Percentiles rank a stretch among this genome's conserved stretches.
phyloP scores from a whole-genome alignment of 2,113 vertebrate species.

The Rhinichthys klamathensis region DNA sequence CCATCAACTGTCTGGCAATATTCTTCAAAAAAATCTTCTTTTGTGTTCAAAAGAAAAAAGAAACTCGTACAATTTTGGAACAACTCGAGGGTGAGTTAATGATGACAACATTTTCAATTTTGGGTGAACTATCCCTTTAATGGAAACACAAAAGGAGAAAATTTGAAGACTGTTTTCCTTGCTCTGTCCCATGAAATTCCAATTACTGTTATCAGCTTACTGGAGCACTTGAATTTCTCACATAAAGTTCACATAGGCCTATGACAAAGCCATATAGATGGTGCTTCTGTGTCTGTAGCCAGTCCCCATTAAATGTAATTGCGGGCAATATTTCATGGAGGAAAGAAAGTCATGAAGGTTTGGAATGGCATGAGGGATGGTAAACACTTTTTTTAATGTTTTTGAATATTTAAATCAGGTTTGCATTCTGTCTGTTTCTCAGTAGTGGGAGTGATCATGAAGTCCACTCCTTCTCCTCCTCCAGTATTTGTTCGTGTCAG shows the following conservation, averaged over 20 bases:
- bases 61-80: too few species aligned
- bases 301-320: not conserved
- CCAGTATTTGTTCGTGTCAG: conserved; percentile 73
- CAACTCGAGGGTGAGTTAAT: too few species aligned
- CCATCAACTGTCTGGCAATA: too few species aligned
- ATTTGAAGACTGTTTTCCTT: not conserved
- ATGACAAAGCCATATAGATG: not conserved
- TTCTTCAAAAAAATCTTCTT: too few species aligned
- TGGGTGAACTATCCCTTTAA: too few species aligned
- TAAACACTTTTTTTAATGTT: not conserved
- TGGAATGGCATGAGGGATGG: not conserved
- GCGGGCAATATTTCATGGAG: not conserved
- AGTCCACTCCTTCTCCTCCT: conserved; percentile 68
- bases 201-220: not conserved
- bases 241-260: not conserved
- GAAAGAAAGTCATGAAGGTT: not conserved
- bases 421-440: not conserved
- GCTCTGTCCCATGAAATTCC: not conserved
- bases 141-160: not conserved
- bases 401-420: not conserved
- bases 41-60: too few species aligned
- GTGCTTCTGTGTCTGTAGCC: not conserved
- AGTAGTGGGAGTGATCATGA: conserved; percentile 65
- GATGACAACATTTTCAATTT: too few species aligned
- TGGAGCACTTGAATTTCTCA: not conserved